phyloP scores from a whole-genome alignment of 1,140 invertebrate genomes.

The Aphaenogaster floridana region DNA sequence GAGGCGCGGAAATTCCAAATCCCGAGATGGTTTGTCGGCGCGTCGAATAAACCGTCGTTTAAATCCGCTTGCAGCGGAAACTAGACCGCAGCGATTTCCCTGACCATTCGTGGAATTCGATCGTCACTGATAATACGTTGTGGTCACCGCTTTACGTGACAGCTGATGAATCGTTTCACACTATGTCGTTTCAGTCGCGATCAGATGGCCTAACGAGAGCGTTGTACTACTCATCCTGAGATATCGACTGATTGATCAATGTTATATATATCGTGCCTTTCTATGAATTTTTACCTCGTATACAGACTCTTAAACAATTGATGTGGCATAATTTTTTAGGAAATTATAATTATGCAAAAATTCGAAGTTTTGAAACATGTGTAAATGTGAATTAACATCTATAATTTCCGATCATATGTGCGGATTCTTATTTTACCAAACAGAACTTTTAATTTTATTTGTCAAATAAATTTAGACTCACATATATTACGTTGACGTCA shows the following conservation, averaged over 20 bases:
- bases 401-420: neutral
- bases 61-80: slow-evolving; percentile 70
- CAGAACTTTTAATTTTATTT: neutral
- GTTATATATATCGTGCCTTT: neutral
- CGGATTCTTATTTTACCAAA: neutral
- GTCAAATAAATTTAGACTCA: neutral
- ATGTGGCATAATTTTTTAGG: neutral
- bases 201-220: neutral
- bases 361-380: neutral
- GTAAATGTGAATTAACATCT: neutral
- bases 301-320: neutral
- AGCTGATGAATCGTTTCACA: slow-evolving; percentile 34
- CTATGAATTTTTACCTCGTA: neutral
- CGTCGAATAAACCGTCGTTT: slow-evolving; percentile 21
- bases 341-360: neutral
- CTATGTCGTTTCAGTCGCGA: slow-evolving; percentile 23
- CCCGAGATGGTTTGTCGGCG: slow-evolving; percentile 17
- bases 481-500: neutral
- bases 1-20: slow-evolving; percentile 57
- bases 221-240: neutral
- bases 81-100: slow-evolving; percentile 73
- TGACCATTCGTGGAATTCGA: slow-evolving; percentile 58
- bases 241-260: neutral
- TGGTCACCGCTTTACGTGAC: neutral
- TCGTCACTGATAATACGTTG: slow-evolving; percentile 57